Conservation (phyloP, 2,113 vertebrate species). For the Halcyon senegalensis region DNA sequence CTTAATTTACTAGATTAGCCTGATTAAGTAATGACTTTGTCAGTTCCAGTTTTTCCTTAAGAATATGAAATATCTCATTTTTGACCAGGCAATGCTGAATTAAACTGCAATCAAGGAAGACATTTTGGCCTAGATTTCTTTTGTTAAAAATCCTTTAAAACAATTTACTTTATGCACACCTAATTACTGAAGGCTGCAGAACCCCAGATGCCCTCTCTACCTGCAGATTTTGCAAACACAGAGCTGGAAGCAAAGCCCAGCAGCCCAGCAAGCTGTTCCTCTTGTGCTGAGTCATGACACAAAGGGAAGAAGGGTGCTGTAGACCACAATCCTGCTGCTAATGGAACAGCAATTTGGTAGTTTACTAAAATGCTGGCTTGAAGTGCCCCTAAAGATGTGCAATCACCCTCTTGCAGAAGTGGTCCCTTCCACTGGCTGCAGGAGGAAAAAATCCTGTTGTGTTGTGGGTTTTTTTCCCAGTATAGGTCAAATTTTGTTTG, state of each 20-base stretch:
- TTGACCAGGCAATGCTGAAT: neutral
- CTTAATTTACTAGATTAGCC: conserved; percentile 68
- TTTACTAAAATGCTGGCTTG: neutral
- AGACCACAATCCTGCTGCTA: neutral
- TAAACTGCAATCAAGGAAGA: neutral
- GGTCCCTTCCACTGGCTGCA: neutral
- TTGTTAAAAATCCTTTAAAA: neutral
- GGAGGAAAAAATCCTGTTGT: neutral
- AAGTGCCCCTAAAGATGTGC: neutral
- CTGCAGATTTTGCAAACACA: neutral
- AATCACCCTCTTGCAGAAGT: neutral
- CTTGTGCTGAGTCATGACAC: accelerated
- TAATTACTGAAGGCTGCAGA: neutral
- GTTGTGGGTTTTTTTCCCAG: too few species aligned
- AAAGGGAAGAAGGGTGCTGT: neutral
- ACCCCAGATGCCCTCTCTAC: neutral
- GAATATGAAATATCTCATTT: conserved; percentile 61
- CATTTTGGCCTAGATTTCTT: neutral
- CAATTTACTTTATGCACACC: neutral
- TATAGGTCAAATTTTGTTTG: neutral
- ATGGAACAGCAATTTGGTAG: neutral
- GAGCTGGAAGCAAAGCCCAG: neutral
- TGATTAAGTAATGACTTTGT: conserved; percentile 59
- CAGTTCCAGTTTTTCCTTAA: conserved; percentile 32
- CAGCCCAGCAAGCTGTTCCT: accelerated